phyloP scores from a whole-genome alignment of 2,797 vertebrate species.

The Crenichthys baileyi region DNA sequence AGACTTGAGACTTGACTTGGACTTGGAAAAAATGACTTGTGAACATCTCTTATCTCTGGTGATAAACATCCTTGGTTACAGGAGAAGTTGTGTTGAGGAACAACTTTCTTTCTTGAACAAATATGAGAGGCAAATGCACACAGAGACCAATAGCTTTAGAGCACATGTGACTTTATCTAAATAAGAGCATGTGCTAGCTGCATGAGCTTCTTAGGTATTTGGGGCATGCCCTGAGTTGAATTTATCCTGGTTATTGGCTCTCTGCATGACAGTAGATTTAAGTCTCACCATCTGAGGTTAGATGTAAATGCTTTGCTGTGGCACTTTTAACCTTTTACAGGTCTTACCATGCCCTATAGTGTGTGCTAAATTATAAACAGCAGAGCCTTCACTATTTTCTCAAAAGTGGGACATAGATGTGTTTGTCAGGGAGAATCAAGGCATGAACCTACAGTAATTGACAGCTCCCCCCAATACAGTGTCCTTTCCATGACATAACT shows the following conservation, averaged over 20 bases:
- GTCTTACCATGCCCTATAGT: neutral
- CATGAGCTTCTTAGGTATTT: conserved; percentile 3
- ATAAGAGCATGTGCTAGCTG: neutral
- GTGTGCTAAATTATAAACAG: neutral
- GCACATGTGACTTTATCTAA: conserved; percentile 14
- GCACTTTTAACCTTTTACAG: neutral
- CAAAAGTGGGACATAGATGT: neutral
- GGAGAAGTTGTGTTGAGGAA: neutral
- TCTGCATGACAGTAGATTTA: conserved; percentile 11
- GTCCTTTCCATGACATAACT: neutral
- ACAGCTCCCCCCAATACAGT: neutral
- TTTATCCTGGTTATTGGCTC: conserved; percentile 7
- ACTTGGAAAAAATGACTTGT: too few relatives aligned
- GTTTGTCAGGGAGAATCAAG: neutral
- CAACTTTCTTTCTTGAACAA: neutral
- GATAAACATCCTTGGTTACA: neutral
- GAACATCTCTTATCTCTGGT: neutral
- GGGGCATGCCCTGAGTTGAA: neutral
- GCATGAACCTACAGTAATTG: neutral
- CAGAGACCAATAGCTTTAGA: neutral
- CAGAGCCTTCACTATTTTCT: neutral
- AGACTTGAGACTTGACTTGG: too few relatives aligned
- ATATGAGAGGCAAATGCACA: conserved; percentile 4
- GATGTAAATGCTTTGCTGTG: neutral
- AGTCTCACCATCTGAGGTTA: conserved; percentile 9